Evolutionary conservation across 2,797 vertebrate genomes (phyloP), one percentile per base, ranked within the genome.

Genomic region (Pseudochromis fuscus): DNA sequence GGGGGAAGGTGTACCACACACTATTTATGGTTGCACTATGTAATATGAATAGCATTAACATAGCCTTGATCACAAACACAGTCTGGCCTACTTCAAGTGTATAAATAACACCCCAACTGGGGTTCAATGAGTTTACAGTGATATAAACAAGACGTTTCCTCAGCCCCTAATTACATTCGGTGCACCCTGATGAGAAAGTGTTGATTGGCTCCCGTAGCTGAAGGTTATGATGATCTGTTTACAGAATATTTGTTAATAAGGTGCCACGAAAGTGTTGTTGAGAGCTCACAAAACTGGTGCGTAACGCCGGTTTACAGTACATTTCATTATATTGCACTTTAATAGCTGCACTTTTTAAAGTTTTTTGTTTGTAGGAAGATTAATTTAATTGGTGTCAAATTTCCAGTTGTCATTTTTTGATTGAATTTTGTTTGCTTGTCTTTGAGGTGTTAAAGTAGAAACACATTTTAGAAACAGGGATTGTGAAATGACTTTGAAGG

Each of bases 21-120:
- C 74, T 90, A 82, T 91, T 89, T 87, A 77, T 77, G 88, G 74
- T 72, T 67, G 60, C 73, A 73, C 70, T 60, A 50, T 83, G 81
- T 82, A 86, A 87, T 79, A 82, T 74, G 87, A 89, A 90, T 46
- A 75, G 75, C 72, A 89, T 90, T 88, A 87, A 74, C 88, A 88
- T 79, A 85, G 81, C 82, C 82, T 88, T 79, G 83, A 86, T 90
- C 82, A 79, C 81, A 87, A 90, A 91, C 76, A 75, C 81, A 56
- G 84, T 61, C 76, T 89, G 87, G 76, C 89, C 88, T 87, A 88
- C 74, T 89, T 91, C 56, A 67, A 70, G 82, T 74, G 72, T 81
- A 86, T 82, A 89, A 90, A 89, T 88, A 91, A 87, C 79, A 63
- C 33, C 70, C 62, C 60, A 15, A 69, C 64, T 62, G 83, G 81